These are phyloP conservation scores for Mylabris phalerata DNA, from an alignment of 1,140 invertebrate species.

Conservation along the genomic window DNA sequence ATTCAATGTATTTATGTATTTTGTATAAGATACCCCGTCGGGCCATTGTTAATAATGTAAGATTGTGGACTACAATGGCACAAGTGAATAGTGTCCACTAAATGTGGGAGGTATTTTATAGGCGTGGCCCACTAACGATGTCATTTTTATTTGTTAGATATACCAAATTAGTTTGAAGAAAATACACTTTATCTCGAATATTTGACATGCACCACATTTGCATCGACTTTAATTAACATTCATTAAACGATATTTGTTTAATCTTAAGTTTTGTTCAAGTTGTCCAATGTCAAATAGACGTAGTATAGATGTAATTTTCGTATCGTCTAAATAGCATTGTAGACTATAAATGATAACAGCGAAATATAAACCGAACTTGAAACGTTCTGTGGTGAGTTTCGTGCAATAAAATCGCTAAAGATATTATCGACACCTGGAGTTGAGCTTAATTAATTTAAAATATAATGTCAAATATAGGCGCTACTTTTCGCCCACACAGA, in stretches of 20 bases:
- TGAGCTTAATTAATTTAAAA: slow-evolving; percentile 3
- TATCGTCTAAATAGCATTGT: no score
- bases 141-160: slow-evolving; percentile 31
- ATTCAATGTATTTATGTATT: slow-evolving; percentile 43
- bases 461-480: slow-evolving; percentile 1
- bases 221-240: slow-evolving; percentile 27
- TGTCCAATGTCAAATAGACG: no score
- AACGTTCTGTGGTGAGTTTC: no score
- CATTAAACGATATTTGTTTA: background rate
- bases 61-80: slow-evolving; percentile 38
- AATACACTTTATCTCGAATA: slow-evolving; percentile 18
- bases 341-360: no score
- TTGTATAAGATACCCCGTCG: slow-evolving; percentile 40
- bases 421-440: no score
- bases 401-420: background rate
- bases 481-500: slow-evolving; percentile 8
- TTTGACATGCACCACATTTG: slow-evolving; percentile 9
- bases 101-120: slow-evolving; percentile 38
- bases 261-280: no score
- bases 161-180: slow-evolving; percentile 26
- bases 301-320: no score
- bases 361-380: no score
- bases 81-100: slow-evolving; percentile 30
- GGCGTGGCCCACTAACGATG: slow-evolving; percentile 32
- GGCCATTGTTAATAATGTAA: slow-evolving; percentile 40